phyloP scores from a whole-genome alignment of 30 jellyfish, hydroid and myxozoan genomes.

The Rhopilema esculentum region DNA sequence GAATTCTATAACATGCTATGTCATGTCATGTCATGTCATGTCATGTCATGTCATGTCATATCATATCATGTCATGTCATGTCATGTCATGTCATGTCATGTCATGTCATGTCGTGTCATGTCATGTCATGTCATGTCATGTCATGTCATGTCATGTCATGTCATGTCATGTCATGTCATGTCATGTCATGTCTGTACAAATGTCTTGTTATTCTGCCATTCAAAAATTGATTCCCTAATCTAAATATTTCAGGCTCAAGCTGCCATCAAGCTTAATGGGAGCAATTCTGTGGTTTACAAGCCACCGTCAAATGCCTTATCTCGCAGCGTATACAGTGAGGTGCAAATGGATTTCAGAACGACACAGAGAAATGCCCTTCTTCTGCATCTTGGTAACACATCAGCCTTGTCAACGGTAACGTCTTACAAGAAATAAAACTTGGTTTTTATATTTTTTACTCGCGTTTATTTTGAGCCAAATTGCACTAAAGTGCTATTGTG shows the following conservation, averaged over 20 bases:
- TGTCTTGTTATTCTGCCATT: neutral
- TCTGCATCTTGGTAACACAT: slow-evolving; percentile 55
- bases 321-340: slow-evolving; percentile 50
- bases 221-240: neutral
- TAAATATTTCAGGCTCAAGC: slow-evolving; percentile 35
- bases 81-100: too few species aligned
- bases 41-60: too few species aligned
- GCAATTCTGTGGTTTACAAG: slow-evolving; percentile 55
- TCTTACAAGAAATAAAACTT: neutral
- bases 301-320: slow-evolving; percentile 21
- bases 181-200: too few species aligned
- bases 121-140: too few species aligned
- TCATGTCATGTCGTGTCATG: too few species aligned
- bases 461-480: too few species aligned
- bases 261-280: slow-evolving; percentile 60
- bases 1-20: too few species aligned
- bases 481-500: too few species aligned
- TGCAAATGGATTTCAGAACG: slow-evolving; percentile 76
- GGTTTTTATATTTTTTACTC: neutral
- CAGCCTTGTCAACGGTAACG: slow-evolving; percentile 53
- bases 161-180: too few species aligned
- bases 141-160: too few species aligned
- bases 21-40: too few species aligned
- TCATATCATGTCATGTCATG: too few species aligned
- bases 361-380: slow-evolving; percentile 60